These are phyloP conservation scores for Gouania willdenowi DNA, from an alignment of 2,797 vertebrate species.

Conservation along the genomic window DNA sequence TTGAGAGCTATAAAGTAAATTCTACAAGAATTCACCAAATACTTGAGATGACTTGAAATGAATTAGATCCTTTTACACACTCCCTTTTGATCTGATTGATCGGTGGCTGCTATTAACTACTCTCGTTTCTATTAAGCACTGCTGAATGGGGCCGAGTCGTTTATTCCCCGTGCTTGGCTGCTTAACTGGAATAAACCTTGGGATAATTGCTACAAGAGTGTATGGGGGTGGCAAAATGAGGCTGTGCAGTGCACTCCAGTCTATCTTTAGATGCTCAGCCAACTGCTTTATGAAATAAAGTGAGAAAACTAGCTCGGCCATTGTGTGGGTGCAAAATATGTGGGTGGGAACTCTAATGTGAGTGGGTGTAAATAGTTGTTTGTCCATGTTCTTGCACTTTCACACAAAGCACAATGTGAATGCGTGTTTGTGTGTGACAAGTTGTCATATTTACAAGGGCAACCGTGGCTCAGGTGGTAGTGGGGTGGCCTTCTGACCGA, in stretches of 20 bases:
- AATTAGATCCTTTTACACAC: conserved; percentile 49
- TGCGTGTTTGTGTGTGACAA: not conserved
- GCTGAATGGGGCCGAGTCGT: conserved; percentile 67
- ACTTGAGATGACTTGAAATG: conserved; percentile 9
- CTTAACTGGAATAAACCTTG: conserved; percentile 79
- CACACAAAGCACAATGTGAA: not conserved
- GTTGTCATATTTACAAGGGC: too few relatives aligned
- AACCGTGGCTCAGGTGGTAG: too few relatives aligned
- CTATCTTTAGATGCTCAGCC: conserved; percentile 79
- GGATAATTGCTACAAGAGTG: conserved; percentile 79
- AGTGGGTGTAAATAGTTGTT: conserved; percentile 23
- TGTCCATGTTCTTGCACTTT: conserved; percentile 1
- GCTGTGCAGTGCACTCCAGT: conserved; percentile 75
- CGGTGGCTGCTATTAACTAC: conserved; percentile 61
- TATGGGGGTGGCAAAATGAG: conserved; percentile 76
- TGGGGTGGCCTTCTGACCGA: too few relatives aligned
- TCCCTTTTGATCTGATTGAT: conserved; percentile 64
- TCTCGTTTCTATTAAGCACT: conserved; percentile 68
- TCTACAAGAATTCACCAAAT: conserved; percentile 32
- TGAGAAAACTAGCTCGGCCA: conserved; percentile 55
- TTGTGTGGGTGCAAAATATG: conserved; percentile 42
- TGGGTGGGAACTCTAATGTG: conserved; percentile 27
- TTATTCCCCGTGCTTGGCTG: conserved; percentile 75
- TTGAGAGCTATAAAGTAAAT: too few relatives aligned
- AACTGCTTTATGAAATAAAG: conserved; percentile 73